Conservation (phyloP, 2,888 invertebrate species). For the Campopleginae sp. region DNA sequence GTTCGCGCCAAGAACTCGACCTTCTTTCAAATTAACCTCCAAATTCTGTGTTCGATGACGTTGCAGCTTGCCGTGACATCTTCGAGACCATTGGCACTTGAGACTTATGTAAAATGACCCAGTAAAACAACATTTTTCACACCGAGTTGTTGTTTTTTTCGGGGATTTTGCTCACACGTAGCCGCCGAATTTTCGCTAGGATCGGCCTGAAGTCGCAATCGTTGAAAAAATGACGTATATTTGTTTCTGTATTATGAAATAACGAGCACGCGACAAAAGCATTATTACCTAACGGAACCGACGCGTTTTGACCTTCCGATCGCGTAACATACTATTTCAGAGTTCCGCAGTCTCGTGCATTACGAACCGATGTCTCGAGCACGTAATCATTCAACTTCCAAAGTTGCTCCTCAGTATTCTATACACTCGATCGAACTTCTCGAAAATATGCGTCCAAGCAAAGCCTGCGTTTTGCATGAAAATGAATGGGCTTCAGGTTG, state of each 20-base stretch:
- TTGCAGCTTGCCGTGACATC: neutral
- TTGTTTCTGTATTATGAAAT: slow-evolving; percentile 47
- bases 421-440: neutral
- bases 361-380: slow-evolving; percentile 24
- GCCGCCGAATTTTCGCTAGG: neutral
- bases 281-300: slow-evolving; percentile 78
- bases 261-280: slow-evolving; percentile 40
- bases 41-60: slow-evolving; percentile 41
- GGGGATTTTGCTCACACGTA: neutral
- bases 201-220: neutral
- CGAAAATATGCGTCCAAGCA: neutral
- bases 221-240: slow-evolving; percentile 28
- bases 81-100: neutral
- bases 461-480: too few relatives aligned
- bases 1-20: slow-evolving; percentile 59
- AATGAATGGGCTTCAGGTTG: too few relatives aligned
- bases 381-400: slow-evolving; percentile 31
- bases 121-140: neutral
- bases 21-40: slow-evolving; percentile 41
- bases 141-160: neutral
- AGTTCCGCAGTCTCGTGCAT: slow-evolving; percentile 44
- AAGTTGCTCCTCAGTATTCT: slow-evolving; percentile 4
- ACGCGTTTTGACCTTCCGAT: slow-evolving; percentile 71
- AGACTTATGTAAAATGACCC: neutral
- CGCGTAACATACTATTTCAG: slow-evolving; percentile 76